A percentile compares a stretch with the other conserved stretches of the same genome.
Conservation (phyloP, 1,140 invertebrate genomes). For the Drosophila teissieri region DNA sequence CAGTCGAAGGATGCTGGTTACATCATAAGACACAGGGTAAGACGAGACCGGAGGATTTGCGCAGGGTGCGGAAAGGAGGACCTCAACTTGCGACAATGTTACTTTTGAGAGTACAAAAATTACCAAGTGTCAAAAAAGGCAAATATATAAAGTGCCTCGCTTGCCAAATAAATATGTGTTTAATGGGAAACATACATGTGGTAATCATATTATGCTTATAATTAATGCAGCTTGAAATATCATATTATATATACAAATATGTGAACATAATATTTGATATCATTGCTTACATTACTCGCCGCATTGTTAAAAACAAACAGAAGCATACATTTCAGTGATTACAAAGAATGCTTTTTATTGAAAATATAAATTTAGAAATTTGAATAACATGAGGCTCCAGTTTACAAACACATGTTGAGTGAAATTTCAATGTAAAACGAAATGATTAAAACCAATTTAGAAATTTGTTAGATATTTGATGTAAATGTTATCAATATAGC, state of each 20-base stretch:
- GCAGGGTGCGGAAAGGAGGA: no score
- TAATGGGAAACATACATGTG: no score
- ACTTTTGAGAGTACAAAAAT: neutral
- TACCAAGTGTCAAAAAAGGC: no score
- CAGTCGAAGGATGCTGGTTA: conserved; percentile 37
- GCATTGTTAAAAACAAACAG: conserved; percentile 16
- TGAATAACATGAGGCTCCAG: neutral
- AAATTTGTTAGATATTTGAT: neutral
- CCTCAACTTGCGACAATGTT: neutral
- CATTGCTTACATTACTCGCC: conserved; percentile 1
- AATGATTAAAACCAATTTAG: neutral
- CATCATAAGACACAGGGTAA: conserved; percentile 44
- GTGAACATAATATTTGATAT: neutral
- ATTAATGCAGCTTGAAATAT: no score
- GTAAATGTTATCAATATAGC: no score
- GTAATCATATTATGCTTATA: no score
- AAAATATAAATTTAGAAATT: neutral
- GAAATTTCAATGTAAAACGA: neutral
- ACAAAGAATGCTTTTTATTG: neutral
- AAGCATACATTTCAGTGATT: conserved; percentile 6
- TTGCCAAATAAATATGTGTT: no score
- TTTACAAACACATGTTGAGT: neutral
- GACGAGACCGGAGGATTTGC: conserved; percentile 5
- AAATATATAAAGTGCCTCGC: no score
- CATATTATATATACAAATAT: neutral